Percentiles rank a stretch among this genome's conserved stretches.
phyloP scores from a whole-genome alignment of 2,797 vertebrate species.

The Syndactyla subalaris region DNA sequence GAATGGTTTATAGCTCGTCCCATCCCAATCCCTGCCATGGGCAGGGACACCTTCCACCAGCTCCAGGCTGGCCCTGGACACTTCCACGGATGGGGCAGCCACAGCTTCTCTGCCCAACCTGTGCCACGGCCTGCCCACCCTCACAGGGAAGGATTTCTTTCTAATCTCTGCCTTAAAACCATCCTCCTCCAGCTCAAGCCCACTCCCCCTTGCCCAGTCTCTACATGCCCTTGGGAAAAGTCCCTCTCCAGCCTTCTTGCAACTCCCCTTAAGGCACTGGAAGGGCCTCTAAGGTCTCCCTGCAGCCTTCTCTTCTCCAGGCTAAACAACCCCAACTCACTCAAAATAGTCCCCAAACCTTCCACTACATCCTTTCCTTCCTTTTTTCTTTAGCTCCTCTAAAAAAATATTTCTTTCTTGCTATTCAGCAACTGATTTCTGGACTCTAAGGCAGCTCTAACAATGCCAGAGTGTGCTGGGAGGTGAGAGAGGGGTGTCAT shows the following conservation, averaged over 20 bases:
- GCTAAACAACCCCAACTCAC: background rate
- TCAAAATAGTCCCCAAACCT: background rate
- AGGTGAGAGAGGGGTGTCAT: background rate
- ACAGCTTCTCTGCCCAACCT: background rate
- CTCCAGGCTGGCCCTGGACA: background rate
- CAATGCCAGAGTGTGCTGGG: background rate
- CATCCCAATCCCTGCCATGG: background rate
- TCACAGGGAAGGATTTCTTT: background rate
- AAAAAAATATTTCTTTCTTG: background rate
- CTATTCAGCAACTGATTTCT: background rate
- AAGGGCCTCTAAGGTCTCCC: no score
- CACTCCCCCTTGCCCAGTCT: background rate
- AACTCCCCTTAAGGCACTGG: background rate
- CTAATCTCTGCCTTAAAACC: no score
- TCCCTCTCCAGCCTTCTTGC: background rate
- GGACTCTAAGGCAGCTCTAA: background rate
- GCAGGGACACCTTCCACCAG: background rate
- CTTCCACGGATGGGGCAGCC: background rate
- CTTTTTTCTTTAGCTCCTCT: background rate
- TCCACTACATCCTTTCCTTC: background rate
- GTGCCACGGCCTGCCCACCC: background rate
- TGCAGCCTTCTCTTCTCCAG: background rate
- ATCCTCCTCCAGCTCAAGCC: background rate
- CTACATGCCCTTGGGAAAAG: background rate
- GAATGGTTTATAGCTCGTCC: background rate